Conservation (phyloP, 2,113 vertebrate genomes). For the Nothoprocta perdicaria region DNA sequence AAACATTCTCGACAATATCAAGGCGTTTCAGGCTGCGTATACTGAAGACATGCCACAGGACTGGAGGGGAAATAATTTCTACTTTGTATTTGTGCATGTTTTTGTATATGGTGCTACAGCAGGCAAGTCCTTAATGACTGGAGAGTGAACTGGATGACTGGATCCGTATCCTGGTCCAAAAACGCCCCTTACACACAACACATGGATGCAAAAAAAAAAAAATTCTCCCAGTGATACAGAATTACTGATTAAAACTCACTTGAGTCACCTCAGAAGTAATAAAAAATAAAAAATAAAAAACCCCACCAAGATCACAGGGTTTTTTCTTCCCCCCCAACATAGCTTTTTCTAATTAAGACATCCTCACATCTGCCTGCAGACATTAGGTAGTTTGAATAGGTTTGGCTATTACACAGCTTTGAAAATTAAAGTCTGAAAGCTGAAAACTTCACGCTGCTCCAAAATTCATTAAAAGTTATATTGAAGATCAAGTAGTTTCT, state of each 20-base stretch:
- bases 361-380: background rate
- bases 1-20: slow-evolving; percentile 32
- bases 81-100: background rate
- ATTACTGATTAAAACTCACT: background rate
- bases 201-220: no score
- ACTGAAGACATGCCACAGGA: background rate
- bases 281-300: no score
- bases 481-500: background rate
- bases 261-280: background rate
- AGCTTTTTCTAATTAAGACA: background rate
- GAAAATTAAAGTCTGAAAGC: background rate
- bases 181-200: background rate
- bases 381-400: background rate
- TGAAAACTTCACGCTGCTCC: background rate
- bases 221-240: rapidly evolving
- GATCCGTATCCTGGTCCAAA: background rate
- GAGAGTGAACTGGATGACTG: background rate
- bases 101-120: no score
- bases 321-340: no score
- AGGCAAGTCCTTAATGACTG: background rate
- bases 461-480: background rate
- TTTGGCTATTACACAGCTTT: background rate
- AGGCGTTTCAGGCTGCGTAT: background rate
- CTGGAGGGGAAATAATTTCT: background rate
- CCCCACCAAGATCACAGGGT: no score